These are phyloP conservation scores for Drosophila fulvimacula DNA, from an alignment of 2,888 invertebrate genomes.

Conservation along the genomic window DNA sequence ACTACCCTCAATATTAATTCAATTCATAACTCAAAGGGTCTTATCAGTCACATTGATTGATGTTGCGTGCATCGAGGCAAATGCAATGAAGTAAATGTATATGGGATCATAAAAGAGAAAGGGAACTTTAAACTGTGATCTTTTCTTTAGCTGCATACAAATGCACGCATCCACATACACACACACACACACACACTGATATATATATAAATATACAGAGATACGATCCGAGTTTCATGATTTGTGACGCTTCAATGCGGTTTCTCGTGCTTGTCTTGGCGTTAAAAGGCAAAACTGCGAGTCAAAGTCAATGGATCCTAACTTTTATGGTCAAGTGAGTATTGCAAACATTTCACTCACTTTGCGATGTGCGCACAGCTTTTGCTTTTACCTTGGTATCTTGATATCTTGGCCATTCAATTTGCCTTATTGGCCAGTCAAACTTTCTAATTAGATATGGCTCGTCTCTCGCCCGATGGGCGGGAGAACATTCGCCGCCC, in stretches of 20 bases:
- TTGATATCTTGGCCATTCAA: slow-evolving; percentile 50
- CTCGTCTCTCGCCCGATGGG: background rate
- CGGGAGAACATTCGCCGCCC: slow-evolving; percentile 31
- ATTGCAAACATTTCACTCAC: slow-evolving; percentile 71
- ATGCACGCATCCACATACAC: too few relatives aligned
- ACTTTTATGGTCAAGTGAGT: slow-evolving; percentile 74
- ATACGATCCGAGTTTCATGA: slow-evolving; percentile 43
- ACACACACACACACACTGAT: background rate
- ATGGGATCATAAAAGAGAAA: slow-evolving; percentile 66
- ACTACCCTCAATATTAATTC: slow-evolving; percentile 51
- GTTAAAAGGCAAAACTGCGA: slow-evolving; percentile 42
- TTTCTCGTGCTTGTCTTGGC: slow-evolving; percentile 45
- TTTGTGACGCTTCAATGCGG: slow-evolving; percentile 70
- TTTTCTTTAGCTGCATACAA: slow-evolving; percentile 29
- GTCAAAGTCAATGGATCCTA: slow-evolving; percentile 32
- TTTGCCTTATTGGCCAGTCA: slow-evolving; percentile 61
- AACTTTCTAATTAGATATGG: slow-evolving; percentile 72
- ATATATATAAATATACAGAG: background rate
- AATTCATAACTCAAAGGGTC: slow-evolving; percentile 75
- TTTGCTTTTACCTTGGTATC: slow-evolving; percentile 24
- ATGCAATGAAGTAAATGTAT: slow-evolving; percentile 32
- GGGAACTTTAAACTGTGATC: slow-evolving; percentile 52
- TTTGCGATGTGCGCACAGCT: slow-evolving; percentile 27
- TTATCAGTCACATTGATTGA: slow-evolving; percentile 74
- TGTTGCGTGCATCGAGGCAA: slow-evolving; percentile 65